Conservation (phyloP, 1,140 invertebrate genomes). For the Trichoplusia ni region DNA sequence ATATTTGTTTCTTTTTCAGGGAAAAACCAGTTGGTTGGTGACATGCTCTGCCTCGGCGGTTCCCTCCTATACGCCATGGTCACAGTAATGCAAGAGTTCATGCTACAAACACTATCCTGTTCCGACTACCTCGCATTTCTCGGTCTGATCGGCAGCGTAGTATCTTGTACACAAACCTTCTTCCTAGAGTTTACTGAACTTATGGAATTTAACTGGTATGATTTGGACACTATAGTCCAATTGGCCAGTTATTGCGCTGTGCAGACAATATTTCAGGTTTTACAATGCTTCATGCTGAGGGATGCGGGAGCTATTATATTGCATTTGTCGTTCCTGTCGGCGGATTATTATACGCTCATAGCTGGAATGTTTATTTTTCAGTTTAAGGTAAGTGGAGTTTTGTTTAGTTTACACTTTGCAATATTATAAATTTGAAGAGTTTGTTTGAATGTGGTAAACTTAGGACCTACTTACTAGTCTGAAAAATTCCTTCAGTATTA, state of each 20-base stretch:
- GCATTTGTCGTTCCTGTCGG: constrained; percentile 91
- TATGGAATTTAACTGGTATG: constrained; percentile 83
- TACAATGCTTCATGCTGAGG: constrained; percentile 89
- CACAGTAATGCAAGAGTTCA: constrained; percentile 92
- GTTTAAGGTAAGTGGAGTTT: constrained; percentile 86
- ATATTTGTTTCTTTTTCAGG: constrained; percentile 80
- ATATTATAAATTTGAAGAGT: too few relatives aligned
- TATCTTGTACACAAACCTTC: constrained; percentile 89
- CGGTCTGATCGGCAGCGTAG: constrained; percentile 90
- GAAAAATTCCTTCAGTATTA: too few relatives aligned
- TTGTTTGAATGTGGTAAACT: too few relatives aligned
- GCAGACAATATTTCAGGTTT: constrained; percentile 90
- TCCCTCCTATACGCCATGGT: constrained; percentile 91
- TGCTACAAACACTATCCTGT: constrained; percentile 90
- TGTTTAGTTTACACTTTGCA: background rate
- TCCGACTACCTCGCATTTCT: constrained; percentile 93
- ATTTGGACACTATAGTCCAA: constrained; percentile 74
- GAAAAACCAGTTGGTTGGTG: constrained; percentile 90
- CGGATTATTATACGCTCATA: constrained; percentile 93
- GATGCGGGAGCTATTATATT: constrained; percentile 91
- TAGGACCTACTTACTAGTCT: too few relatives aligned
- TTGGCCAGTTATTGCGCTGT: constrained; percentile 69
- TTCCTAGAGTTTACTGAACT: constrained; percentile 76
- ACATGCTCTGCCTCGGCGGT: constrained; percentile 91
- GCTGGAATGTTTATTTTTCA: constrained; percentile 91